A percentile compares a stretch with the other conserved stretches of the same genome.
These are phyloP conservation scores for Napeogenes sylphis DNA, from an alignment of 2,888 invertebrate genomes.

Conservation along the genomic window DNA sequence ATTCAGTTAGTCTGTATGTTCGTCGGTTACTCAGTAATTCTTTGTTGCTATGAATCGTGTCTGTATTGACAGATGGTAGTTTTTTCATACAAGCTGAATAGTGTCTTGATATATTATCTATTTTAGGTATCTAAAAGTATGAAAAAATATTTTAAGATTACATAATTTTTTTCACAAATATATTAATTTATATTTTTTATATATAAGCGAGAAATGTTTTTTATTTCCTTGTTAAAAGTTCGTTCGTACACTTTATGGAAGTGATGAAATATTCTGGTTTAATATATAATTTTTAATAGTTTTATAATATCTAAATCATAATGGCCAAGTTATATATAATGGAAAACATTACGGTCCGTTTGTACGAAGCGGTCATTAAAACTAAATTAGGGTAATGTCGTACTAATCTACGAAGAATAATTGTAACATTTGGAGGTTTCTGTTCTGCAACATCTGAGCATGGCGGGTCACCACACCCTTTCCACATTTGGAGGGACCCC, in stretches of 20 bases:
- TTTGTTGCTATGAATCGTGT: slow-evolving; percentile 71
- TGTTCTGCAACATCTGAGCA: too few relatives aligned
- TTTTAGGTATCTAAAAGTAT: too few relatives aligned
- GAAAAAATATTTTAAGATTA: too few relatives aligned
- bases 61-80: slow-evolving; percentile 60
- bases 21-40: slow-evolving; percentile 62
- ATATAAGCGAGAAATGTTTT: too few relatives aligned
- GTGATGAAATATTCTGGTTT: too few relatives aligned
- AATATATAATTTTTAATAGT: slow-evolving; percentile 13
- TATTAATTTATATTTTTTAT: too few relatives aligned
- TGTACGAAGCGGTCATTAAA: slow-evolving; percentile 15
- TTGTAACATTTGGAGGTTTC: not conserved
- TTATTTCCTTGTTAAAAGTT: too few relatives aligned
- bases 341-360: slow-evolving; percentile 6
- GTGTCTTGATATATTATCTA: slow-evolving; percentile 16
- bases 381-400: slow-evolving; percentile 11
- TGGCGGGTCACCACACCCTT: too few relatives aligned
- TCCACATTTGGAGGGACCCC: too few relatives aligned
- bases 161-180: too few relatives aligned
- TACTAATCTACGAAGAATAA: slow-evolving; percentile 2
- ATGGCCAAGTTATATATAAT: too few relatives aligned
- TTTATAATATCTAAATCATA: slow-evolving; percentile 17
- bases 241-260: too few relatives aligned
- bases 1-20: slow-evolving; percentile 54
- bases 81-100: slow-evolving; percentile 35